Conservation (phyloP, 2,888 invertebrate species). For the Drosophila mulleri region DNA sequence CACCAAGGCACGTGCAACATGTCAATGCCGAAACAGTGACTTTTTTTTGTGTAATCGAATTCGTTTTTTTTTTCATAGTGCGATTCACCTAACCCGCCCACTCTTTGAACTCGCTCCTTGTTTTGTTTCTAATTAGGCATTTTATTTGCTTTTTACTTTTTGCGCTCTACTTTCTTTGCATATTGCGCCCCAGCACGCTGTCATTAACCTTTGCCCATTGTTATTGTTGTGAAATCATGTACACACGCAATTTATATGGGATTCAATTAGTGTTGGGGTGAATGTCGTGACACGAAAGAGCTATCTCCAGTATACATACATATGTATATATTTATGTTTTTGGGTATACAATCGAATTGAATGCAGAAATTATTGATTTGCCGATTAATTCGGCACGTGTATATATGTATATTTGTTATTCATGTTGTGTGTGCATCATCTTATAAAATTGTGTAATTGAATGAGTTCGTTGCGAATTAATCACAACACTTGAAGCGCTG, state of each 20-base stretch:
- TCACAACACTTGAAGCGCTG: constrained; percentile 35
- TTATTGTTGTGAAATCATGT: constrained; percentile 18
- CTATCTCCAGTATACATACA: neutral
- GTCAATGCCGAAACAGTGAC: constrained; percentile 18
- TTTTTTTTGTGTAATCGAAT: constrained; percentile 3
- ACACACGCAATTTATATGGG: neutral
- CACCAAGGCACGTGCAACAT: constrained; percentile 19
- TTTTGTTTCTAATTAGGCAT: constrained; percentile 32
- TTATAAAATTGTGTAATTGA: constrained; percentile 46
- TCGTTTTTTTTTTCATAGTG: neutral
- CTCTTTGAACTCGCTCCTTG: neutral
- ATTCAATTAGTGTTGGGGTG: constrained; percentile 1
- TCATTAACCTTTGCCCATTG: constrained; percentile 47
- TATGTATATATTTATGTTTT: neutral
- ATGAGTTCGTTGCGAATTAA: constrained; percentile 40
- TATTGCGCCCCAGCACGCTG: constrained; percentile 38
- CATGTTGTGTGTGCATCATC: constrained; percentile 22
- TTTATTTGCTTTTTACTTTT: constrained; percentile 39
- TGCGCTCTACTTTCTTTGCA: constrained; percentile 38
- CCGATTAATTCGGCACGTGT: constrained; percentile 29
- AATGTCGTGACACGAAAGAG: constrained; percentile 11
- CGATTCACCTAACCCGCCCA: constrained; percentile 5
- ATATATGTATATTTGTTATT: constrained; percentile 1
- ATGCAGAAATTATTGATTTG: constrained; percentile 6
- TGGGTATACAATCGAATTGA: constrained; percentile 7